Evolutionary conservation across 2,113 vertebrate genomes (phyloP), one percentile per base, ranked within the genome.

Genomic region (Thermophis baileyi): DNA sequence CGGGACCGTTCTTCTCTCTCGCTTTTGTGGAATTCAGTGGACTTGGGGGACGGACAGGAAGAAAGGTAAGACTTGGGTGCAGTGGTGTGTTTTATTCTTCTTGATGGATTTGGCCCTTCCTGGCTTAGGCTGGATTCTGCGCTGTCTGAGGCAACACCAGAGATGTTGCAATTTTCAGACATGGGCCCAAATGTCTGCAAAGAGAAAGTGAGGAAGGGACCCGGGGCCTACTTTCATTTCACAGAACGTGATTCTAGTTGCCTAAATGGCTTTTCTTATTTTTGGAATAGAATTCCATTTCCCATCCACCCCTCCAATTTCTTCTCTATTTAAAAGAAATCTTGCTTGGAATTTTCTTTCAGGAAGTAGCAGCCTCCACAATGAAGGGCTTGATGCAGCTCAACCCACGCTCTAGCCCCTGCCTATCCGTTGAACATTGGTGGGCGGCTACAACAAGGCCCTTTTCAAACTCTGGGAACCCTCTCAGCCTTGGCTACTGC

Each of bases 41-140:
- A 95, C 95, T 93, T 14, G 91, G 91, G 50, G 94, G 93, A 88
- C 94, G 85, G 69, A 46, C 92, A 94, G 93, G 93, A 92, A 94
- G 94, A 54, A 95, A 97, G 96, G 97, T 97, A 97, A 97, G 97
- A 95, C 60, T 20, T 18, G 92, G 18, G 86, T 6, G 50, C 94
- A 12, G 30, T 0, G 86, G 92, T 86, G 20, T 10, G 57, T 90
- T 95, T 89, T 81, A 20, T 81, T 86, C 12, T 95, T 93, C 94
- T 93, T 81, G 10, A 47, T 95, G 95, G 92, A 94, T 95, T 94
- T 95, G 95, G 93, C 95, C 95, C 95, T 92, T 54, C 95, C 96
- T 94, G 81, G 93, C 94, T 93, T 91, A 93, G 95, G 94, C 95
- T 94, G 91, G 94, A 94, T 96, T 95, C 89, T 97, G 94, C 89